Evolutionary conservation across 2,888 invertebrate genomes (phyloP).

Genomic region (Ichneumoninae sp.): DNA sequence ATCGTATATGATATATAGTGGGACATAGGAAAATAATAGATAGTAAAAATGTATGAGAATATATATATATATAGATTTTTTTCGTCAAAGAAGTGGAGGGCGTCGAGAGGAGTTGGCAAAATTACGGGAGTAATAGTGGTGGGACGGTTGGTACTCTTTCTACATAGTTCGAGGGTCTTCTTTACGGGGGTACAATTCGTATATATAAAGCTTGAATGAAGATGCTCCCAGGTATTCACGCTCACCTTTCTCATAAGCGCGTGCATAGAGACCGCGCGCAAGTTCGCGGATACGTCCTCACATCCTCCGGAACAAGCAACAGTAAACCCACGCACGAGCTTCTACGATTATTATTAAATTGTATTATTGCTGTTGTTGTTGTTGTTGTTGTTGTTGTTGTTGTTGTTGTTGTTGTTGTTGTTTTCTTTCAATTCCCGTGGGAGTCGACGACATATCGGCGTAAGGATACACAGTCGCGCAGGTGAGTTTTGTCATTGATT

Average conservation of each 20-base stretch:
- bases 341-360: conserved; percentile 7
- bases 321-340: conserved; percentile 28
- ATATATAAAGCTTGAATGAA: conserved; percentile 84
- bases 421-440: conserved; percentile 42
- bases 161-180: conserved; percentile 72
- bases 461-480: conserved; percentile 55
- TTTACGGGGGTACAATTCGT: conserved; percentile 83
- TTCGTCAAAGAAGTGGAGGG: conserved; percentile 30
- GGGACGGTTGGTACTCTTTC: conserved; percentile 75
- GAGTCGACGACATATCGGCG: conserved; percentile 19
- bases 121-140: conserved; percentile 73
- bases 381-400: too few species aligned
- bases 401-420: too few species aligned
- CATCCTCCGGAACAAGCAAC: conserved; percentile 48
- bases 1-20: too few species aligned
- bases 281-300: conserved; percentile 59
- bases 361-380: conserved; percentile 12
- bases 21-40: too few species aligned
- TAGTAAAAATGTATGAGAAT: too few species aligned
- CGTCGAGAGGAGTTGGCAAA: conserved; percentile 69
- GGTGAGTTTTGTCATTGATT: conserved; percentile 42
- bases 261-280: conserved; percentile 70
- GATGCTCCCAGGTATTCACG: conserved; percentile 84
- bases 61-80: too few species aligned
- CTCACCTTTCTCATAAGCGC: conserved; percentile 83